phyloP scores from a whole-genome alignment of 2,797 vertebrate genomes.

The Pangasius larnaudii region DNA sequence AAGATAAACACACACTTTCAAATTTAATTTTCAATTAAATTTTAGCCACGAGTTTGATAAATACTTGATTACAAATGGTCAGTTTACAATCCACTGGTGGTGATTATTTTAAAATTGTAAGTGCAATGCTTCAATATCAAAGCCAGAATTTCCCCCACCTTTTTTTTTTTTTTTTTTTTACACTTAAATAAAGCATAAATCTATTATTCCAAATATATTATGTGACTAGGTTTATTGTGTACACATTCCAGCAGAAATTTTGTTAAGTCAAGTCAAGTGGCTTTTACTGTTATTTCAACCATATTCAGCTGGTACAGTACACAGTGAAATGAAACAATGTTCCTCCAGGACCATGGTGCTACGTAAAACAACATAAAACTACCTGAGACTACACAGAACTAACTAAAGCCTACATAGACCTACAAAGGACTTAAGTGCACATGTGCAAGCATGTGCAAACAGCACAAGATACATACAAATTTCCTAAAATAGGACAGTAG shows the following conservation, averaged over 20 bases:
- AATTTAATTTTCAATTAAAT: not conserved
- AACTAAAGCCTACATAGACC: too few relatives aligned
- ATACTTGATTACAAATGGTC: slow-evolving; percentile 8
- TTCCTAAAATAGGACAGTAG: too few relatives aligned
- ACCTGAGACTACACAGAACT: too few relatives aligned
- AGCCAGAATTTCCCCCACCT: not conserved
- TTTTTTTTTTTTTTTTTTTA: not conserved
- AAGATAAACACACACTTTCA: slow-evolving; percentile 19
- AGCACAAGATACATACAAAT: too few relatives aligned
- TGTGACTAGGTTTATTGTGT: not conserved
- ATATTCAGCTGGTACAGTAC: too few relatives aligned
- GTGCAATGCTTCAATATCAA: not conserved
- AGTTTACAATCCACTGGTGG: not conserved
- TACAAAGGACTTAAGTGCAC: too few relatives aligned
- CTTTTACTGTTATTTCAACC: too few relatives aligned
- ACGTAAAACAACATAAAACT: too few relatives aligned
- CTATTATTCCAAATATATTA: not conserved
- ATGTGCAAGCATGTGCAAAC: too few relatives aligned
- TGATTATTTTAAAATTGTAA: slow-evolving; percentile 12
- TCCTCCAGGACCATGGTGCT: too few relatives aligned
- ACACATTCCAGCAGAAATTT: not conserved
- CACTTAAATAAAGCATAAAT: not conserved
- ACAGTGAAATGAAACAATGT: too few relatives aligned
- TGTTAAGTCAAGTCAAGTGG: not conserved
- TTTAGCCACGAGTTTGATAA: slow-evolving; percentile 9